phyloP scores from a whole-genome alignment of 2,113 vertebrate genomes.

The Bufo bufo region DNA sequence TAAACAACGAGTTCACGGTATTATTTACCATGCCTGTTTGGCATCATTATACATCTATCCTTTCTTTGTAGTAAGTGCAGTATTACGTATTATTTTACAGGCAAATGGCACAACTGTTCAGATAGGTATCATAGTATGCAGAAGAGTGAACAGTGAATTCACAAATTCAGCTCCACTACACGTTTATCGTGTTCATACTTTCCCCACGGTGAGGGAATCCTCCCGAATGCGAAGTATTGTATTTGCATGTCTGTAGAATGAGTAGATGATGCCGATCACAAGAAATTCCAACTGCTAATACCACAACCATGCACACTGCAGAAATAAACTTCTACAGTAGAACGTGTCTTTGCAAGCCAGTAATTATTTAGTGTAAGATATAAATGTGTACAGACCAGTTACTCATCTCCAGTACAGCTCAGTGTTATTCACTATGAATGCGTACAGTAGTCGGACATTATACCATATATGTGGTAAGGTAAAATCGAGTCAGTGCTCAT shows the following conservation, averaged over 20 bases:
- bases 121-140: neutral
- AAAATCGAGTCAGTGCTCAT: neutral
- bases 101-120: neutral
- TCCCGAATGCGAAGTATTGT: neutral
- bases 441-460: neutral
- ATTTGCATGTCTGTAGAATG: neutral
- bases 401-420: constrained; percentile 18
- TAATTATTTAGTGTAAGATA: neutral
- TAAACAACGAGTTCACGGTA: neutral
- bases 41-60: neutral
- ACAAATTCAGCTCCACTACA: neutral
- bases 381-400: neutral
- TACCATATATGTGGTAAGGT: neutral
- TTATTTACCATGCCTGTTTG: too few relatives aligned
- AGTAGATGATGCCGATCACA: neutral
- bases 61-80: neutral
- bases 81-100: neutral
- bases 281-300: constrained; percentile 11
- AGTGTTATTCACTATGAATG: neutral
- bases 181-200: neutral
- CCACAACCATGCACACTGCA: neutral
- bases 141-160: neutral
- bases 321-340: neutral
- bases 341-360: neutral
- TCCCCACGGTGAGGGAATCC: neutral